Evolutionary conservation across 2,113 vertebrate genomes (phyloP).

Genomic region (Nothobranchius kuhntae): DNA sequence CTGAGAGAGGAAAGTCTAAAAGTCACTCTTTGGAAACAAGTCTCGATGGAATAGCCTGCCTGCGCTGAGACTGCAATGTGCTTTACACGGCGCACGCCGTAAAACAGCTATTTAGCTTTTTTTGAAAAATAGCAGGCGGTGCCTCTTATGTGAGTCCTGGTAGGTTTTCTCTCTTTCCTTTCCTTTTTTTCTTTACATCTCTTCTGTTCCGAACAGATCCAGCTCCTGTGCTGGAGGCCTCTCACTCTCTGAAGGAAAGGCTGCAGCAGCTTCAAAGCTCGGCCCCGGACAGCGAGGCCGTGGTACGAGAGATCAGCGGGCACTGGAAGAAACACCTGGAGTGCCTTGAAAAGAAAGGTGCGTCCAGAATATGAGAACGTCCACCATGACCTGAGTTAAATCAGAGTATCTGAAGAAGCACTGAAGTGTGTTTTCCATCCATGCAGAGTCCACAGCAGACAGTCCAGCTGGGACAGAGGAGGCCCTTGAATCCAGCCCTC

Average conservation of each 20-base stretch:
- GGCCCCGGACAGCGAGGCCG: conserved; percentile 75
- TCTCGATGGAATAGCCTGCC: conserved; percentile 65
- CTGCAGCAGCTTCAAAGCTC: conserved; percentile 86
- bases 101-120: conserved; percentile 62
- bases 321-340: conserved; percentile 88
- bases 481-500: conserved; percentile 36
- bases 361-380: conserved; percentile 14
- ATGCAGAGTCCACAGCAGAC: conserved; percentile 61
- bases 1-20: conserved; percentile 49
- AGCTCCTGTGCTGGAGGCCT: conserved; percentile 87
- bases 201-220: conserved; percentile 78
- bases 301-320: conserved; percentile 80
- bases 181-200: conserved; percentile 1
- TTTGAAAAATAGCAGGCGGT: conserved; percentile 42
- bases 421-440: not conserved
- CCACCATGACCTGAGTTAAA: no score
- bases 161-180: conserved; percentile 7
- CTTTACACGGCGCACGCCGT: conserved; percentile 48
- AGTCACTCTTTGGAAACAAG: conserved; percentile 71
- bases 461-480: conserved; percentile 42
- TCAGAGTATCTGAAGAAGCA: no score
- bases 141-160: conserved; percentile 31
- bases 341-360: conserved; percentile 84
- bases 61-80: conserved; percentile 61
- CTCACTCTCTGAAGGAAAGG: conserved; percentile 85